Evolutionary conservation across 2,888 invertebrate genomes (phyloP), one percentile per base, ranked within the genome.

Genomic region (Campoletis raptor): DNA sequence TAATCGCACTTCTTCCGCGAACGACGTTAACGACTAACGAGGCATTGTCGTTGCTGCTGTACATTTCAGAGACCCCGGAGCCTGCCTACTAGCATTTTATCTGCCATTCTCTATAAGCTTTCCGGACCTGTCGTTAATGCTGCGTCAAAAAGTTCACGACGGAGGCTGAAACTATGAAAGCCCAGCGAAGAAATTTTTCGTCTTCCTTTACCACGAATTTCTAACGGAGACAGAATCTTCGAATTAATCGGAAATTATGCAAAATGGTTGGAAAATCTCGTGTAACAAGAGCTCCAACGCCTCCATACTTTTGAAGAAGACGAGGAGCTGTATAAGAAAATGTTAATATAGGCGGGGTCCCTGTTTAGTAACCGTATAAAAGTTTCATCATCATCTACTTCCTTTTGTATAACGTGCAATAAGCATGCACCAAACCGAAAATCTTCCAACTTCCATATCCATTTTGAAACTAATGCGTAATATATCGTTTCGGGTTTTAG

Each of bases 1-100:
- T 92, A 92, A 92, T 93, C 92, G 91, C 89, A 89, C 90, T 90
- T 91, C 91, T 91, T 91, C 90, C 88, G 88, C 89, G 90, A 88
- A 61, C 70, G 81, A 87, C 89, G 90, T 91, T 90, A 90, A 88
- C 90, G 89, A 86, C 92, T 93, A 93, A 93, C 93, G 93, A 93
- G 91, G 90, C 91, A 93, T 93, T 93, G 92, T 93, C 92, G 90
- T 85, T 82, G 87, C 82, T 86, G 86, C 40, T 66, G 57, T 73
- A 80, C 67, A 83, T 78, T 76, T 67, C 24, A 61, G 40, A 83
- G 64, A 72, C 81, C 81, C 83, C 64, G 81, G 64, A 24, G 40
- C 73, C 67, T 24, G 52, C 67, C 67, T 76, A 82, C 69, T 18
- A 48, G 37, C 57, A 54, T 80, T 67, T 70, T 66, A 83, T 86